Conservation (phyloP, 2,113 vertebrate genomes). For the Xenopus laevis region DNA sequence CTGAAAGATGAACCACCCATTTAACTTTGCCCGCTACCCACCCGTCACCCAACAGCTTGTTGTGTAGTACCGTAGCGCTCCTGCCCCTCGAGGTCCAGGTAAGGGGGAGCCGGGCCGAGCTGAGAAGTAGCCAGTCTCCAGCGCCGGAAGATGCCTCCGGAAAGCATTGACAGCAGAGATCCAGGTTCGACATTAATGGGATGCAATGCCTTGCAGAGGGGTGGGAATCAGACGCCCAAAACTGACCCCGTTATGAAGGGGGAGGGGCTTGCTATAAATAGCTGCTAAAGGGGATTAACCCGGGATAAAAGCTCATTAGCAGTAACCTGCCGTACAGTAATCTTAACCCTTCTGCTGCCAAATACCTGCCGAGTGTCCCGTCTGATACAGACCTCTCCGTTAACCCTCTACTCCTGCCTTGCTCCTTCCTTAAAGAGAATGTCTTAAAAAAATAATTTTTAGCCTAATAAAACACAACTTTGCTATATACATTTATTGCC, state of each 20-base stretch:
- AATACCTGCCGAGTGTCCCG: no score
- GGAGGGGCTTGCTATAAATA: slow-evolving; percentile 32
- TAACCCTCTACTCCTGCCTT: no score
- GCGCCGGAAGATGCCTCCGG: slow-evolving; percentile 29
- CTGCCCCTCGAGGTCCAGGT: slow-evolving; percentile 11
- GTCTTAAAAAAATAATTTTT: no score
- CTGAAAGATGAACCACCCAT: no score
- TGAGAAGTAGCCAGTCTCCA: slow-evolving; percentile 29
- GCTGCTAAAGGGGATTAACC: slow-evolving; percentile 38
- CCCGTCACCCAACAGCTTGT: background rate
- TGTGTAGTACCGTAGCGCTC: slow-evolving; percentile 26
- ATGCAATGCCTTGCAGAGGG: background rate
- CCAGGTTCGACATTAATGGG: background rate
- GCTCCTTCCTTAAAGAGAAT: no score
- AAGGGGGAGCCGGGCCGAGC: background rate
- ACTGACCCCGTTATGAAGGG: slow-evolving; percentile 24
- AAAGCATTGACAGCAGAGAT: slow-evolving; percentile 23
- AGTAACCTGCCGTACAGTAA: slow-evolving; percentile 16
- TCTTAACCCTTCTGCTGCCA: slow-evolving; percentile 6
- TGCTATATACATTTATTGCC: no score
- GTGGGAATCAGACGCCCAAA: slow-evolving; percentile 14
- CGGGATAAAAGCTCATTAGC: slow-evolving; percentile 38
- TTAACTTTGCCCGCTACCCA: no score
- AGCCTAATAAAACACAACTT: no score
- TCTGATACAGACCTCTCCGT: no score